Base-by-base conservation (phyloP, 2,888 invertebrate species). In the Monopis laevigella region DNA sequence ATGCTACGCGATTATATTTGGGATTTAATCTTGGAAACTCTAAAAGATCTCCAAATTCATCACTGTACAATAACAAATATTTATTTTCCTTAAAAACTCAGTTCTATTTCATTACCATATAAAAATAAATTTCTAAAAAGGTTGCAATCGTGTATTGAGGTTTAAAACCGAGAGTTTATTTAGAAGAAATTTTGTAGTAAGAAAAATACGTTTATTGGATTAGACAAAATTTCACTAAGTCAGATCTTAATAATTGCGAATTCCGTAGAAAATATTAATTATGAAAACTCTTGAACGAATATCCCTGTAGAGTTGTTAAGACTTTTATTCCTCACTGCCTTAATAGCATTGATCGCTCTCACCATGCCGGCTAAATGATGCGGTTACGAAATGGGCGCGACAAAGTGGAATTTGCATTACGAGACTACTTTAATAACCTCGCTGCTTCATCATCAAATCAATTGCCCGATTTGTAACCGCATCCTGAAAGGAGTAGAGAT, bases 181-280 rank as follows among this genome's bases (percentile, higher is more conserved):
- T 36, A 36, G 10, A 6, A 21, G 4, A 2, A 6, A 21, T 21
- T 12, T 17, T 16, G 12, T 12, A 36, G 2, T 36, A 21, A 36
- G 8, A 6, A 14, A 16, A 17, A 17, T 36, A 14, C 36, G 36
- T 36, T 36, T 21, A 36, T 36, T 36, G 36, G 36, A 36, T 36
- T 36, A 36, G 36, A 21, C 16, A 36, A 36, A 36, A 21, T 36
- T 36, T 36, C 21, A 16, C 36, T 36, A 36, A 36, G 36, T 36
- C 21, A 21, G 12, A 21, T 21, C 36, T 36, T 36, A 21, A 19
- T 36, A 36, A 36, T 36, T 36, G 21, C 36, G 36, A 36, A 19
- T 36, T 19, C 36, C 21, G 21, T 36, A 2, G 19, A 18, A 36
- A 36, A 36, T 36, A 36, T 36, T 36, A 36, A 36, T 36, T 36